Percentiles rank a stretch among this genome's conserved stretches.
phyloP scores from a whole-genome alignment of 2,888 invertebrate genomes.

The Drosophila mercatorum region DNA sequence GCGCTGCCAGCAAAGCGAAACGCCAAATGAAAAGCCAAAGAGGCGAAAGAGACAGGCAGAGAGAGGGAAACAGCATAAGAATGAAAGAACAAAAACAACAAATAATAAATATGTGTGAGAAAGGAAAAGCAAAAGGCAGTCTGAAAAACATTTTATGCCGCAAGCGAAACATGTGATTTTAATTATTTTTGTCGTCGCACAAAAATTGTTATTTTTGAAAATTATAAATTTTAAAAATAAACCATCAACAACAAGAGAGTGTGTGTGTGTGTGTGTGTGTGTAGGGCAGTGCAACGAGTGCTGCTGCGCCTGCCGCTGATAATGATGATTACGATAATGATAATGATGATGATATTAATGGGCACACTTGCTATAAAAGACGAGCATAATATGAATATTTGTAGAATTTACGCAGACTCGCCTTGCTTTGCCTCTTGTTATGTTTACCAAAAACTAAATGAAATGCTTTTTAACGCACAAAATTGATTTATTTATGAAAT shows the following conservation, averaged over 20 bases:
- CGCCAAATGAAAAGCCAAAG: slow-evolving; percentile 63
- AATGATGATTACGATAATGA: slow-evolving; percentile 12
- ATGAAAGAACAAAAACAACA: slow-evolving; percentile 20
- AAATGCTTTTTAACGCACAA: neutral
- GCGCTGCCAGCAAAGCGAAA: slow-evolving; percentile 73
- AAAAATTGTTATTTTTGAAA: slow-evolving; percentile 76
- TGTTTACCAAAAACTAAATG: neutral
- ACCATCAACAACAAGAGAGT: slow-evolving; percentile 16
- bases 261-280: neutral
- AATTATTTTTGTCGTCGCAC: slow-evolving; percentile 78
- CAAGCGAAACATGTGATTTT: slow-evolving; percentile 80
- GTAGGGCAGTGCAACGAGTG: slow-evolving; percentile 44
- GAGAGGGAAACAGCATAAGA: slow-evolving; percentile 11
- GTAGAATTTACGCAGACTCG: neutral
- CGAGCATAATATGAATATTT: slow-evolving; percentile 19
- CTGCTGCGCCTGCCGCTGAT: slow-evolving; percentile 1
- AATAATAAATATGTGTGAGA: slow-evolving; percentile 43
- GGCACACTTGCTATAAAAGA: slow-evolving; percentile 29
- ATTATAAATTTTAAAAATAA: slow-evolving; percentile 79
- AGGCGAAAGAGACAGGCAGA: slow-evolving; percentile 14
- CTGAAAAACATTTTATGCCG: slow-evolving; percentile 73
- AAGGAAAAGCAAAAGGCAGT: slow-evolving; percentile 43
- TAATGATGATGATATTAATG: slow-evolving; percentile 20
- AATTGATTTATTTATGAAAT: neutral
- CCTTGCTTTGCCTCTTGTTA: neutral